These are phyloP conservation scores for Pachliopta kotzebuea DNA, from an alignment of 2,888 invertebrate species.

Conservation along the genomic window DNA sequence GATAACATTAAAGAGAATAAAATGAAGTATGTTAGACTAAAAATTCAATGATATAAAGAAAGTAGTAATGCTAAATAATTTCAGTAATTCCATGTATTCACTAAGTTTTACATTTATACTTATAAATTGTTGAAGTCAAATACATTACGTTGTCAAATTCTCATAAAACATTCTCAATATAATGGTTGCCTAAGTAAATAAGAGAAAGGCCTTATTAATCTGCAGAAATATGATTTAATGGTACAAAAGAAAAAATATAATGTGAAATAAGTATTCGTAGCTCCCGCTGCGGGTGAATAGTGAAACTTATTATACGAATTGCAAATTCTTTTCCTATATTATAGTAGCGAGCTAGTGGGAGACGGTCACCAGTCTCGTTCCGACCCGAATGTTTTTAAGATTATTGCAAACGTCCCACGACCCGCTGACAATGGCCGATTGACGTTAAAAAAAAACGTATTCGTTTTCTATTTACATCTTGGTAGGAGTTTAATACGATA, in stretches of 20 bases:
- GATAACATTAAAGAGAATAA: no score
- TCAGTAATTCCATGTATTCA: no score
- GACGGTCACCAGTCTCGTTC: slow-evolving; percentile 42
- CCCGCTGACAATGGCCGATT: slow-evolving; percentile 56
- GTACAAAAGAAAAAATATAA: background rate
- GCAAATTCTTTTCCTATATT: slow-evolving; percentile 52
- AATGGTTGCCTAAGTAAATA: no score
- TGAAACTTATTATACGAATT: slow-evolving; percentile 53
- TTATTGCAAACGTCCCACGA: slow-evolving; percentile 64
- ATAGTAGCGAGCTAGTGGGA: slow-evolving; percentile 33
- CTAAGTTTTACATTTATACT: no score
- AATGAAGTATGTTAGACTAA: no score
- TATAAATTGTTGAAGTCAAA: no score
- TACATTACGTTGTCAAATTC: no score
- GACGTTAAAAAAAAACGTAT: slow-evolving; percentile 64
- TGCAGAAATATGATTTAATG: background rate
- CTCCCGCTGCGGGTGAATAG: slow-evolving; percentile 33
- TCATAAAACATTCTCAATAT: no score
- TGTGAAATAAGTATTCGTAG: slow-evolving; percentile 7
- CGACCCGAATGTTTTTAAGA: slow-evolving; percentile 60
- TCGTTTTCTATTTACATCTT: slow-evolving; percentile 39
- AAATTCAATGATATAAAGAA: no score
- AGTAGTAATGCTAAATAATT: no score
- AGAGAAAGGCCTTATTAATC: no score
- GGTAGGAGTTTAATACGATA: slow-evolving; percentile 29